Evolutionary conservation across 1,140 invertebrate genomes (phyloP).

Genomic region (Drosophila bocki): DNA sequence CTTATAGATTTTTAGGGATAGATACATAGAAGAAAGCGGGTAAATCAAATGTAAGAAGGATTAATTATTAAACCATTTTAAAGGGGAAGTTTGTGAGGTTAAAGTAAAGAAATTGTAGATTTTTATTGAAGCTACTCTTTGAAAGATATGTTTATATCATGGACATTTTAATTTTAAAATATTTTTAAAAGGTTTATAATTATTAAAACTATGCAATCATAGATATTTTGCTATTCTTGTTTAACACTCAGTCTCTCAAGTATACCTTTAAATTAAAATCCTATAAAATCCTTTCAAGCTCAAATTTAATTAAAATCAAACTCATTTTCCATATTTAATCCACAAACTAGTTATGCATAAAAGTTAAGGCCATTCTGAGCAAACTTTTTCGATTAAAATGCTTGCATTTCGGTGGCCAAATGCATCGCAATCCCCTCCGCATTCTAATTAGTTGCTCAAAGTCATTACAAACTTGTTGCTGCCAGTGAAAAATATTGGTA

Average conservation of each 20-base stretch:
- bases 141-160: neutral
- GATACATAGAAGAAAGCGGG: neutral
- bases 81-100: neutral
- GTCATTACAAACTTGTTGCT: slow-evolving; percentile 58
- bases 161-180: neutral
- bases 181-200: neutral
- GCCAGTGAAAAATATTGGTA: neutral
- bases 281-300: neutral
- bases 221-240: neutral
- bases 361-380: slow-evolving; percentile 6
- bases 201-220: neutral
- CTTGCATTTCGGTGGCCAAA: slow-evolving; percentile 31
- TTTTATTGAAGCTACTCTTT: neutral
- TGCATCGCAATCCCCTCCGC: slow-evolving; percentile 21
- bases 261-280: neutral
- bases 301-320: neutral
- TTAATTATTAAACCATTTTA: slow-evolving; percentile 1
- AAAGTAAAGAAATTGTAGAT: too few species aligned
- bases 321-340: neutral
- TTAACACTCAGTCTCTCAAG: neutral
- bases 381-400: slow-evolving; percentile 63
- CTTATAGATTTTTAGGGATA: slow-evolving; percentile 1
- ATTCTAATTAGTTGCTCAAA: slow-evolving; percentile 62
- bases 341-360: slow-evolving; percentile 4
- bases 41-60: neutral